These are phyloP conservation scores for Drosophila quasianomalipes DNA, from an alignment of 2,888 invertebrate species.

Conservation along the genomic window DNA sequence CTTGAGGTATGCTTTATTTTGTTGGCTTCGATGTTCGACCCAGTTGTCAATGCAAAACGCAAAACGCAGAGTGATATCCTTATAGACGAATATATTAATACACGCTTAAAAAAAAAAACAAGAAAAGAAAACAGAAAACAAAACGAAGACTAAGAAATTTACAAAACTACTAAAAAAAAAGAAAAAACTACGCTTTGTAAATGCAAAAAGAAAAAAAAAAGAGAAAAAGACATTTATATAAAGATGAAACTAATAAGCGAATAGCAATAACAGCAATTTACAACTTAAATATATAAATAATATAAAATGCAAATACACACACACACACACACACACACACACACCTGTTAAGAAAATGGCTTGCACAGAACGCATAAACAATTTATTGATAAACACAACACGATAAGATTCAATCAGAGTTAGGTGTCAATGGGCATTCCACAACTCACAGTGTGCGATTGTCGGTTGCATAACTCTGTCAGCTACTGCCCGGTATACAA, in stretches of 20 bases:
- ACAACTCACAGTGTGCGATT: constrained; percentile 73
- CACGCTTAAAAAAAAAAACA: constrained; percentile 61
- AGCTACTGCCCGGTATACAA: constrained; percentile 81
- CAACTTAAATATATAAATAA: constrained; percentile 48
- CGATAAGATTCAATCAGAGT: constrained; percentile 83
- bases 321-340: constrained; percentile 41
- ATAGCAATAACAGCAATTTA: constrained; percentile 39
- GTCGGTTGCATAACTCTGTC: constrained; percentile 84
- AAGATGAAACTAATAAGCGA: constrained; percentile 43
- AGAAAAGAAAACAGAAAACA: constrained; percentile 23
- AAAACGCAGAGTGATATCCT: constrained; percentile 82
- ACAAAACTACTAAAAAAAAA: constrained; percentile 28
- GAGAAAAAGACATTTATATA: constrained; percentile 35
- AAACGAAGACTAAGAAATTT: constrained; percentile 27
- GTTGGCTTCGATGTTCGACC: constrained; percentile 71
- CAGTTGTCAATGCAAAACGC: constrained; percentile 47
- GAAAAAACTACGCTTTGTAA: constrained; percentile 72
- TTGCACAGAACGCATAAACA: constrained; percentile 59
- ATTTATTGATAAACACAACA: constrained; percentile 39
- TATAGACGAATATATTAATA: constrained; percentile 84
- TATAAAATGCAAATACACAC: constrained; percentile 59
- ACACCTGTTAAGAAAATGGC: constrained; percentile 54
- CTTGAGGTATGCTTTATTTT: constrained; percentile 65
- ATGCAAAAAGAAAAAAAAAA: constrained; percentile 58
- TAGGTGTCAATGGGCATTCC: constrained; percentile 82